phyloP scores from a whole-genome alignment of 1,140 invertebrate genomes.

The Drosophila sucinea region DNA sequence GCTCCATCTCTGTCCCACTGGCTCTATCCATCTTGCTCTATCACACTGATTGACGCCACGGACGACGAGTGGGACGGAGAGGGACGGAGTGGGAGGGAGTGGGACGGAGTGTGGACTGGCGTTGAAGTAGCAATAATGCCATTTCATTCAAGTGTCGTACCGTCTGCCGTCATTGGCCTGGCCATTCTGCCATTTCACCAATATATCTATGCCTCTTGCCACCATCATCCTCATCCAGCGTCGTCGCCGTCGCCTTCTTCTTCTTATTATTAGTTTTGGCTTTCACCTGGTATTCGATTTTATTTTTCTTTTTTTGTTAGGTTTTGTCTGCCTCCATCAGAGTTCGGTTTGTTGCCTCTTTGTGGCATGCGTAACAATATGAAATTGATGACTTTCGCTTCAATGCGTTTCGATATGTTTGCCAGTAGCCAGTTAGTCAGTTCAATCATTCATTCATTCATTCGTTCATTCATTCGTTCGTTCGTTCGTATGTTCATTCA shows the following conservation, averaged over 20 bases:
- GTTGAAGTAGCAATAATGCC: slow-evolving; percentile 81
- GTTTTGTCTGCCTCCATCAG: slow-evolving; percentile 17
- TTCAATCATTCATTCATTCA: slow-evolving; percentile 41
- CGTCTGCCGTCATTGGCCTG: slow-evolving; percentile 37
- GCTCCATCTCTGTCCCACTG: slow-evolving; percentile 12
- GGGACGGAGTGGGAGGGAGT: not conserved
- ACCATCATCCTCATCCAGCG: not conserved
- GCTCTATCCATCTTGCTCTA: slow-evolving; percentile 27
- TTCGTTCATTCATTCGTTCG: slow-evolving; percentile 37
- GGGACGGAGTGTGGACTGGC: slow-evolving; percentile 45
- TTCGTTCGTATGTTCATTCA: slow-evolving; percentile 32
- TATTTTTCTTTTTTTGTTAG: not conserved
- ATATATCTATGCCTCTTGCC: not conserved
- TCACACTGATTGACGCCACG: slow-evolving; percentile 65
- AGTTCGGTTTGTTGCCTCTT: slow-evolving; percentile 30
- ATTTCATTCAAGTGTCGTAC: slow-evolving; percentile 74
- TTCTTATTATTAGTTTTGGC: slow-evolving; percentile 70
- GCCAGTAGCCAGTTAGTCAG: slow-evolving; percentile 51
- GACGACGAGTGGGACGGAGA: slow-evolving; percentile 12
- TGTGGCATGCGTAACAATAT: slow-evolving; percentile 81
- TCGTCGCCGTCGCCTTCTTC: slow-evolving; percentile 11
- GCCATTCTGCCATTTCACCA: slow-evolving; percentile 33
- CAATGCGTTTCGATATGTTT: slow-evolving; percentile 76
- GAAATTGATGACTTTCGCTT: slow-evolving; percentile 81
- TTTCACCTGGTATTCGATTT: not conserved